These are phyloP conservation scores for Phengaris arion DNA, from an alignment of 2,888 invertebrate genomes.

Conservation along the genomic window DNA sequence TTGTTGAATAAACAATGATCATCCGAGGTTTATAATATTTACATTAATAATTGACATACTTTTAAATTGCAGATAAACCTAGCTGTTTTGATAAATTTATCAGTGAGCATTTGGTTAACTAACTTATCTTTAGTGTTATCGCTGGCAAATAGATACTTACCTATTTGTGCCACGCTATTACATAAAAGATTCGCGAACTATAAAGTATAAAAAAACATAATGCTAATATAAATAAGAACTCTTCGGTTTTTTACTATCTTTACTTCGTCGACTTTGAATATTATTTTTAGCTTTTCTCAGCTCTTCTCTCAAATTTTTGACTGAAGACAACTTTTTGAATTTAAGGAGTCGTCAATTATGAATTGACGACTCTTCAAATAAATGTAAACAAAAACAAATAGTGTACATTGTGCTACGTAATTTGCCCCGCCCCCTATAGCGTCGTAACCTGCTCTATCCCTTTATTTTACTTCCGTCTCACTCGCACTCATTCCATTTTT, in stretches of 20 bases:
- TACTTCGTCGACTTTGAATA: not conserved
- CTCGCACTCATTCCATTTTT: not conserved
- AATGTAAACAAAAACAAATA: conserved; percentile 27
- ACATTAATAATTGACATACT: not conserved
- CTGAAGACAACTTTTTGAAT: no score
- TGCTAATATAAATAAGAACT: no score
- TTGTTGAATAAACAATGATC: not conserved
- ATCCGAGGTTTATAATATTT: not conserved
- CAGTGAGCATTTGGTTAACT: not conserved
- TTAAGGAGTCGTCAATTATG: no score
- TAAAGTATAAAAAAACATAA: no score
- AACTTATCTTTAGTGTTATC: not conserved
- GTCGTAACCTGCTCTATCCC: not conserved
- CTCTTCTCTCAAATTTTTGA: no score
- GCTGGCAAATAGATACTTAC: not conserved
- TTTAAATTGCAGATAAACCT: not conserved
- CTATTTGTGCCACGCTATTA: not conserved
- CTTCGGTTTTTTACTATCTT: no score
- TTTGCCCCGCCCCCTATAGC: conserved; percentile 22
- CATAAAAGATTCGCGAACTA: not conserved
- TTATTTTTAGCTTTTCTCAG: not conserved
- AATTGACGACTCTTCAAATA: conserved; percentile 23
- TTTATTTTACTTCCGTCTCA: conserved; percentile 6
- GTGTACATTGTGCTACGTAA: not conserved
- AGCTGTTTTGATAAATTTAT: not conserved